Evolutionary conservation across 2,113 vertebrate genomes (phyloP).

Genomic region (Saccopteryx bilineata): DNA sequence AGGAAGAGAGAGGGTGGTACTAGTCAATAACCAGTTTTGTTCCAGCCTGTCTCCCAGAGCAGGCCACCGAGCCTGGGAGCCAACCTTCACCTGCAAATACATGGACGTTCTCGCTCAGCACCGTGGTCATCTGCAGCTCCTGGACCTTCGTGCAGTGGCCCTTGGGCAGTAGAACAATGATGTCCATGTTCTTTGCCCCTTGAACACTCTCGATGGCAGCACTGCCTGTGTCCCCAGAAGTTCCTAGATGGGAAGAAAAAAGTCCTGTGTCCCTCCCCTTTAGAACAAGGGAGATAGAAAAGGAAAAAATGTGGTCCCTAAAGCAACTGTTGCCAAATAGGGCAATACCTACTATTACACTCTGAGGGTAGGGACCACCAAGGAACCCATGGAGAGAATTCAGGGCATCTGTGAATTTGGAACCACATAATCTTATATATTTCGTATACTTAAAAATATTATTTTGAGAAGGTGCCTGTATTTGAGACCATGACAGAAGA

Average conservation of each 20-base stretch:
- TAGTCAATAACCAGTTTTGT: neutral
- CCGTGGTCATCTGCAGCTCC: slow-evolving; percentile 96
- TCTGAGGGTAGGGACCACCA: neutral
- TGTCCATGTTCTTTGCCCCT: slow-evolving; percentile 90
- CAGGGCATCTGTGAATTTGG: neutral
- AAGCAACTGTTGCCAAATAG: neutral
- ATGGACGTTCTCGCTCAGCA: slow-evolving; percentile 93
- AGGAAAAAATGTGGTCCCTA: neutral
- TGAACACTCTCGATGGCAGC: slow-evolving; percentile 93
- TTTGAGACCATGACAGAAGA: neutral
- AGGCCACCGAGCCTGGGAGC: neutral
- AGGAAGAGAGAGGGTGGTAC: neutral
- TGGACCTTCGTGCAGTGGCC: slow-evolving; percentile 92
- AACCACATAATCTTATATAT: neutral
- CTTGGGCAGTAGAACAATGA: slow-evolving; percentile 93
- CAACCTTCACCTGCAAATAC: slow-evolving; percentile 92
- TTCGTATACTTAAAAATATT: neutral
- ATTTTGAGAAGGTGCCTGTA: neutral
- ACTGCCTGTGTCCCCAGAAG: slow-evolving; percentile 96
- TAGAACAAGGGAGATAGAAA: neutral
- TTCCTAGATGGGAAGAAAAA: slow-evolving; percentile 88
- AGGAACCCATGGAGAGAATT: neutral
- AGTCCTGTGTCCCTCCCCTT: neutral
- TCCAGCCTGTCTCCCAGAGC: neutral
- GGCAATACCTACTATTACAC: neutral